A percentile compares a stretch with the other conserved stretches of the same genome.
Evolutionary conservation across 1,140 invertebrate genomes (phyloP).

Genomic region (Anastrepha obliqua): DNA sequence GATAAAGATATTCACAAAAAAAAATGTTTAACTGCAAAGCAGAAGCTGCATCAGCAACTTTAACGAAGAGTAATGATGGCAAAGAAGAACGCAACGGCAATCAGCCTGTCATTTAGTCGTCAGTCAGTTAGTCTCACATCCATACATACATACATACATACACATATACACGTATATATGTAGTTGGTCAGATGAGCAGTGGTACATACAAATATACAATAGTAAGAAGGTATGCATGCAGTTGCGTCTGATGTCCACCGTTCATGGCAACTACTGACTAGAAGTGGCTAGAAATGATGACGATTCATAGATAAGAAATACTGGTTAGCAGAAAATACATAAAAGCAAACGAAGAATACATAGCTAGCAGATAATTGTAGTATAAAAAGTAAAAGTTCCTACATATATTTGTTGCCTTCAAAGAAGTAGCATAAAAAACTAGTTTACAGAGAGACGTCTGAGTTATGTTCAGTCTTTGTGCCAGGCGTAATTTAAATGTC

Average conservation of each 20-base stretch:
- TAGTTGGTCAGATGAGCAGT: neutral
- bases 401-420: too few species aligned
- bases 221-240: too few species aligned
- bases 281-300: neutral
- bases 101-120: neutral
- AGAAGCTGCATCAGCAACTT: neutral
- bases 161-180: neutral
- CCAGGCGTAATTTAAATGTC: too few species aligned
- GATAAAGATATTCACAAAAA: neutral
- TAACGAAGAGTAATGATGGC: conserved; percentile 1
- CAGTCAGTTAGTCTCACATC: conserved; percentile 9
- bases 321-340: too few species aligned
- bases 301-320: conserved; percentile 19
- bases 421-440: too few species aligned
- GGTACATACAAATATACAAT: too few species aligned
- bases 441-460: too few species aligned
- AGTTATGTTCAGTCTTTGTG: too few species aligned
- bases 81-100: neutral
- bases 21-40: neutral
- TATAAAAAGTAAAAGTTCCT: too few species aligned
- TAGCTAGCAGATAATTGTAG: too few species aligned
- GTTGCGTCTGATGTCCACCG: neutral
- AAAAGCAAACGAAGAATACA: too few species aligned
- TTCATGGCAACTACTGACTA: neutral
- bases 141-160: neutral